Percentiles rank a stretch among this genome's conserved stretches.
Evolutionary conservation across 2,113 vertebrate species (phyloP).

Genomic region (Zapus hudsonius): DNA sequence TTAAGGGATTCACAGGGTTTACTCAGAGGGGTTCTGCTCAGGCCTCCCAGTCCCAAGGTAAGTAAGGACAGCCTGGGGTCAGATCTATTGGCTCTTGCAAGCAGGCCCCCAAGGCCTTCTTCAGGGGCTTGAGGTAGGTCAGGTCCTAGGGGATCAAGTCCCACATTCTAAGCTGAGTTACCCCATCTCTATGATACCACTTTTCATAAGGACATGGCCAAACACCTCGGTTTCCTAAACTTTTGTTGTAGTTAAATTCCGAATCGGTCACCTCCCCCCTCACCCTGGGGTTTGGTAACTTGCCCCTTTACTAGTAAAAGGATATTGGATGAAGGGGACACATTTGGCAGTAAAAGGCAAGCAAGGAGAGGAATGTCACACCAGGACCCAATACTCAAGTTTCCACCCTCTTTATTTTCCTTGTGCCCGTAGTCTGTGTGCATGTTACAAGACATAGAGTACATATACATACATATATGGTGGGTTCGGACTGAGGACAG

Average conservation of each 20-base stretch:
- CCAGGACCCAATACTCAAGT: conserved; percentile 78
- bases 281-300: conserved; percentile 4
- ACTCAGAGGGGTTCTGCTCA: background rate
- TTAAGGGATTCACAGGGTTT: background rate
- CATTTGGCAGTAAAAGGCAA: conserved; percentile 66
- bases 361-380: conserved; percentile 79
- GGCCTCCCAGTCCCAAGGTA: background rate
- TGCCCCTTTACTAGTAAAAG: background rate
- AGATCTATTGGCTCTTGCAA: background rate
- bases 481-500: conserved; percentile 69
- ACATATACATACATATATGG: conserved; percentile 53
- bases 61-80: background rate
- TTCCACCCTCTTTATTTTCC: conserved; percentile 85
- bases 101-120: conserved; percentile 1
- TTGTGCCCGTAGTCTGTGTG: conserved; percentile 82
- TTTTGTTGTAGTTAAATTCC: conserved; percentile 24
- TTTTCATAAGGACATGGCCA: conserved; percentile 20
- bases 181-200: background rate
- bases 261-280: background rate
- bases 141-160: background rate
- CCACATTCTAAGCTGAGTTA: background rate
- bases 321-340: background rate
- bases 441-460: conserved; percentile 72
- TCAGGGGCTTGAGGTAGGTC: background rate
- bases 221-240: conserved; percentile 1